phyloP scores from a whole-genome alignment of 2,797 vertebrate genomes.

The Etheostoma perlongum region DNA sequence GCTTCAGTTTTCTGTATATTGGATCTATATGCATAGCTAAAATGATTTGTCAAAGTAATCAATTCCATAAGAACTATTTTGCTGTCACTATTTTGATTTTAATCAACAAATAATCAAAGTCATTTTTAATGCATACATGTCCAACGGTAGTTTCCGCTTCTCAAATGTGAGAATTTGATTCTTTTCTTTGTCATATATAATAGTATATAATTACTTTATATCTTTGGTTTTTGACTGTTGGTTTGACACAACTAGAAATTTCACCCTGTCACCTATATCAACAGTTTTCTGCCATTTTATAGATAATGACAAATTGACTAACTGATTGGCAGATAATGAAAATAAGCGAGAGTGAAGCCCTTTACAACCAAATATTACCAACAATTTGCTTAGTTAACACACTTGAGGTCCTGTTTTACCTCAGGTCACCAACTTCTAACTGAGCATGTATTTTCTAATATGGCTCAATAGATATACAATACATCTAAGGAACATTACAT shows the following conservation, averaged over 20 bases:
- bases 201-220: not conserved
- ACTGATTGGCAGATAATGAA: not conserved
- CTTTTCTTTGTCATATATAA: not conserved
- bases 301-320: not conserved
- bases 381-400: not conserved
- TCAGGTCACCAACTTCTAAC: not conserved
- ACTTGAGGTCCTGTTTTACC: not conserved
- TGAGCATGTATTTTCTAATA: constrained; percentile 5
- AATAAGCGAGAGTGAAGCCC: not conserved
- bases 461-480: not conserved
- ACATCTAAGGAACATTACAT: constrained; percentile 11
- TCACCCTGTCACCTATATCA: too few relatives aligned
- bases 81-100: not conserved
- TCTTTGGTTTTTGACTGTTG: not conserved
- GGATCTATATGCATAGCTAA: not conserved
- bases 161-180: not conserved
- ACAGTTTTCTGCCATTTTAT: not conserved
- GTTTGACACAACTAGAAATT: not conserved
- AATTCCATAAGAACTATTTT: not conserved
- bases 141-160: not conserved
- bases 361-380: not conserved
- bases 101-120: not conserved
- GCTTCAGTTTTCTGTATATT: not conserved
- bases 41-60: not conserved
- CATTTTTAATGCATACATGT: not conserved